Evolutionary conservation across 2,888 invertebrate species (phyloP).

Genomic region (Macaria notata): DNA sequence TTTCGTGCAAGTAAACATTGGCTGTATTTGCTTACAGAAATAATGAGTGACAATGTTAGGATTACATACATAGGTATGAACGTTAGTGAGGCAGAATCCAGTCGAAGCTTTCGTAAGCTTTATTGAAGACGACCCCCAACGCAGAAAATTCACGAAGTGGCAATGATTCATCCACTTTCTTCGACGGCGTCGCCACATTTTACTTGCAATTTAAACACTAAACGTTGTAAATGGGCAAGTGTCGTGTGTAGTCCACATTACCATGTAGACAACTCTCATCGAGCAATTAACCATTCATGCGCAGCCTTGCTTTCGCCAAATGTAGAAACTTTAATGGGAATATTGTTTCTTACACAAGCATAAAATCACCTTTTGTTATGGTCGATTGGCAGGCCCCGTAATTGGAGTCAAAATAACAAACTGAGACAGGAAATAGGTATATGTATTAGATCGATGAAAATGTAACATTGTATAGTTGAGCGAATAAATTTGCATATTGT

Average conservation of each 20-base stretch:
- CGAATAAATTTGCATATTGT: conserved; percentile 35
- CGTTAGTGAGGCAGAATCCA: neutral
- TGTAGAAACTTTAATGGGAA: conserved; percentile 43
- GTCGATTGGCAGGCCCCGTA: conserved; percentile 13
- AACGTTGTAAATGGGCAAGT: conserved; percentile 45
- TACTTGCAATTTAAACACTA: conserved; percentile 30
- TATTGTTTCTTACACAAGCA: conserved; percentile 38
- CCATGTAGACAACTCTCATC: conserved; percentile 48
- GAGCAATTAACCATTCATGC: conserved; percentile 59
- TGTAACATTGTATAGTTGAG: neutral
- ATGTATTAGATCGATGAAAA: conserved; percentile 3
- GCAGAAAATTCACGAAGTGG: conserved; percentile 15
- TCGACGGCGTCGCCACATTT: conserved; percentile 22
- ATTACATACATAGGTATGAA: too few relatives aligned
- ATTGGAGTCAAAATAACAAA: conserved; percentile 2
- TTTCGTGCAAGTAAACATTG: too few relatives aligned
- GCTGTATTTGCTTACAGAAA: too few relatives aligned
- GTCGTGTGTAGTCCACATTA: conserved; percentile 55
- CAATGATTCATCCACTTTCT: conserved; percentile 27
- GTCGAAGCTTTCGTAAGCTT: conserved; percentile 3
- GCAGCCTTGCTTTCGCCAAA: conserved; percentile 56
- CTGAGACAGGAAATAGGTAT: conserved; percentile 13
- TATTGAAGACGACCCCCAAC: conserved; percentile 6
- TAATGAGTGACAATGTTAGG: too few relatives aligned
- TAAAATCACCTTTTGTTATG: conserved; percentile 38